phyloP scores from a whole-genome alignment of 2,888 invertebrate species.

The Melinaea marsaeus region DNA sequence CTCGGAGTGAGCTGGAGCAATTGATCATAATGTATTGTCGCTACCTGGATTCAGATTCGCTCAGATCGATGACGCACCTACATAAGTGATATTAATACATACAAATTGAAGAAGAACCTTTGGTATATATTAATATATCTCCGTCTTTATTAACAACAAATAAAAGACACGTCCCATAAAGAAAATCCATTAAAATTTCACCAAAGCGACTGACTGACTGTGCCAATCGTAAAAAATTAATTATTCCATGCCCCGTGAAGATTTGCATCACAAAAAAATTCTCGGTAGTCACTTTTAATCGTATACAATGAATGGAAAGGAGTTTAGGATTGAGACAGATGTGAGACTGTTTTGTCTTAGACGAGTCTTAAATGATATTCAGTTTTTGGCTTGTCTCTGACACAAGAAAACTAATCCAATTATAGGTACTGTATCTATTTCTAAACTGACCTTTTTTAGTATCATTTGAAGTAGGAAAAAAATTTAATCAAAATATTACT shows the following conservation, averaged over 20 bases:
- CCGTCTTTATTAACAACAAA: background rate
- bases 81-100: background rate
- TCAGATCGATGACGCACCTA: conserved; percentile 32
- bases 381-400: no score
- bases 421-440: no score
- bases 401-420: no score
- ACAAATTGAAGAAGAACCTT: no score
- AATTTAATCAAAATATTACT: no score
- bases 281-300: background rate
- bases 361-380: no score
- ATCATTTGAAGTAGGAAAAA: no score
- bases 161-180: background rate
- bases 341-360: no score
- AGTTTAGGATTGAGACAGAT: background rate
- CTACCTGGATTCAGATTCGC: conserved; percentile 21
- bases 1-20: conserved; percentile 20
- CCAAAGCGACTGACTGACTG: background rate
- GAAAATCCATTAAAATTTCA: conserved; percentile 1
- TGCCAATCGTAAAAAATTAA: conserved; percentile 2
- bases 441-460: no score
- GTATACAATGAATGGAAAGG: background rate
- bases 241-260: conserved; percentile 4
- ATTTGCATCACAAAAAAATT: conserved; percentile 5
- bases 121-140: no score
- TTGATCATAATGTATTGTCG: conserved; percentile 33